Base-by-base conservation (phyloP, 2,888 invertebrate genomes). In the Meiosimyza decipiens region DNA sequence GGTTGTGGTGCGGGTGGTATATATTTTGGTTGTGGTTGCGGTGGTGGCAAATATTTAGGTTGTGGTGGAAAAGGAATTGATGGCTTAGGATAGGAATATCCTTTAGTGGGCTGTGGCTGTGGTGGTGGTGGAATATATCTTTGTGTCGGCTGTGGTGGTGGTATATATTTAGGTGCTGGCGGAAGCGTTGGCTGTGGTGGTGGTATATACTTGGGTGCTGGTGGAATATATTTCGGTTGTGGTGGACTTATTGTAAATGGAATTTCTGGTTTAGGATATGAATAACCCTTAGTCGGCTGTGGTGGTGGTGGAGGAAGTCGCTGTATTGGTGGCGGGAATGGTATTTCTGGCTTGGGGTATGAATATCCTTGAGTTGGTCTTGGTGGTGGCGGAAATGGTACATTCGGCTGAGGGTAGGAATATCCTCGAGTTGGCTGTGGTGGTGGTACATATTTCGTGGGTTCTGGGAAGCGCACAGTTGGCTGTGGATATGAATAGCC, bases 61-160 rank as follows among this genome's bases (percentile, higher is more conserved):
- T 71, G 70, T 33, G 75, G 79, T n/a, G 79, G 80, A 69, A 83
- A 81, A 6, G 83, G 78, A 6, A 79, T 73, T 13, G 75, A 71
- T 13, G 84, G 83, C 50, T 74, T 76, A 5, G 82, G 80, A 71
- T 84, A 83, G 2, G 79, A 75, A 55, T 84, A 83, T 9, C 85
- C 77, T 33, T 69, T 71, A 12, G 65, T 65, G 4, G 71, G 55
- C 59, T 15, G 50, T n/a, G 52, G 60, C 54, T 63, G 67, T 59
- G n/a, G 40, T 40, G 40, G 40, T 6, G 28, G 28, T 28, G 28
- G 28, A 28, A 28, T 28, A 4, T 28, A 28, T 28, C 4, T 28
- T 28, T 28, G 28, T 28, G 4, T 28, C 28, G 28, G 28, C 28
- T 28, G 28, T 1, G 75, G 69, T 28, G 81, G 80, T 2, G 79